Conservation (phyloP, 2,113 vertebrate genomes). For the Urocolius indicus region DNA sequence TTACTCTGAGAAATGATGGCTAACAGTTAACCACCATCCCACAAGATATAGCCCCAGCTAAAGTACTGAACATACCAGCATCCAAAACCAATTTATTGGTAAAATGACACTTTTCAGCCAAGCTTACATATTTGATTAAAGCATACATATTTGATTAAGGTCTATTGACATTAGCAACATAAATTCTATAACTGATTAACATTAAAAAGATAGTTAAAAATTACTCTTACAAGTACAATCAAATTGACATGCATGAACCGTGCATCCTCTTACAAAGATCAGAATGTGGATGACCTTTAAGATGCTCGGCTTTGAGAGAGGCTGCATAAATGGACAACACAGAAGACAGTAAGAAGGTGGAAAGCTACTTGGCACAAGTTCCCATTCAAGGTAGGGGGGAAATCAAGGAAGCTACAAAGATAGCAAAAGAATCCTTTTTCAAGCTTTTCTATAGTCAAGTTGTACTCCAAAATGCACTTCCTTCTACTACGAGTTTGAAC, state of each 20-base stretch:
- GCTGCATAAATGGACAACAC: background rate
- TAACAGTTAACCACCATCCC: background rate
- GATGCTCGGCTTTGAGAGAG: background rate
- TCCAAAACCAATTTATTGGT: background rate
- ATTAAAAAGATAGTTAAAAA: background rate
- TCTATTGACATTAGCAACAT: background rate
- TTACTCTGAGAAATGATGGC: background rate
- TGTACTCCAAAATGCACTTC: background rate
- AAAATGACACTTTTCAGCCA: background rate
- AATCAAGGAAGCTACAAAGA: background rate
- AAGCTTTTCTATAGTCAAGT: background rate
- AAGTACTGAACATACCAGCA: rapidly evolving
- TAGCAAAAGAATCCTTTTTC: background rate
- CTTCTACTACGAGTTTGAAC: background rate
- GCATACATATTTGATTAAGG: background rate
- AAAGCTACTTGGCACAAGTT: background rate
- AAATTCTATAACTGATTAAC: background rate
- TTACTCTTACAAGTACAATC: background rate
- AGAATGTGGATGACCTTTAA: background rate
- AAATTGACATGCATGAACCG: background rate
- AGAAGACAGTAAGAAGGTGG: background rate
- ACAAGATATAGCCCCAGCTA: background rate
- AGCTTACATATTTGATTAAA: background rate
- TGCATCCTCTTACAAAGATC: background rate
- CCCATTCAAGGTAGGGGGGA: background rate